A percentile compares a stretch with the other conserved stretches of the same genome.
Evolutionary conservation across 2,797 vertebrate species (phyloP).

Genomic region (Spondyliosoma cantharus): DNA sequence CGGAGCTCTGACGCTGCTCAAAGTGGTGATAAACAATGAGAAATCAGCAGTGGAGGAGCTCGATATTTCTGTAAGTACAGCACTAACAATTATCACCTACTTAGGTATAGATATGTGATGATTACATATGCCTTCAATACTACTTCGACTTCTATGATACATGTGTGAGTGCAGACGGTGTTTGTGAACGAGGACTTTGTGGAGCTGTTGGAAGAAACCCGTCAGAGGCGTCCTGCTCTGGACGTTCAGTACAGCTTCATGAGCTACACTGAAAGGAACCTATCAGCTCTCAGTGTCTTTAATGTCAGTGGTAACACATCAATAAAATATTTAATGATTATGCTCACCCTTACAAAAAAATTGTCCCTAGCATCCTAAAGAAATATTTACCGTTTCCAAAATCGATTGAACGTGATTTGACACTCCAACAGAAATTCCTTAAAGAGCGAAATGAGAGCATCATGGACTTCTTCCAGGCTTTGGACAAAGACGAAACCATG

Average conservation of each 20-base stretch:
- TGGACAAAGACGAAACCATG: conserved; percentile 71
- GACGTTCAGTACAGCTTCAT: conserved; percentile 67
- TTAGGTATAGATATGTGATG: background rate
- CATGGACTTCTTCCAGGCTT: conserved; percentile 80
- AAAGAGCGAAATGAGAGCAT: conserved; percentile 72
- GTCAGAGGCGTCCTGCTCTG: conserved; percentile 65
- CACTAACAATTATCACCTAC: background rate
- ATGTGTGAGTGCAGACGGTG: conserved; percentile 41
- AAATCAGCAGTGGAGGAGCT: conserved; percentile 82
- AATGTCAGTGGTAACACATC: conserved; percentile 57
- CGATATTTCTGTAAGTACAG: conserved; percentile 83
- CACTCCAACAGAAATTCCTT: conserved; percentile 74
- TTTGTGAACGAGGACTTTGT: conserved; percentile 75
- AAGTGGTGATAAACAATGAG: conserved; percentile 75
- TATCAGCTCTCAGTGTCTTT: conserved; percentile 74
- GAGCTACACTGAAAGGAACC: conserved; percentile 46
- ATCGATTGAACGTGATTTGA: conserved; percentile 6
- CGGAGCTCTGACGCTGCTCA: conserved; percentile 77
- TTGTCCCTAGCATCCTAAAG: background rate
- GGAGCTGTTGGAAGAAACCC: conserved; percentile 67
- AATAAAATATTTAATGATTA: background rate
- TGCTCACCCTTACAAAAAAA: background rate
- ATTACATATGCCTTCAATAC: background rate
- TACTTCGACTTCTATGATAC: too few relatives aligned
- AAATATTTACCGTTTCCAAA: background rate